A percentile compares a stretch with the other conserved stretches of the same genome.
These are phyloP conservation scores for Oikopleura albicans DNA, from an alignment of 23 tunicate genomes.

Conservation along the genomic window DNA sequence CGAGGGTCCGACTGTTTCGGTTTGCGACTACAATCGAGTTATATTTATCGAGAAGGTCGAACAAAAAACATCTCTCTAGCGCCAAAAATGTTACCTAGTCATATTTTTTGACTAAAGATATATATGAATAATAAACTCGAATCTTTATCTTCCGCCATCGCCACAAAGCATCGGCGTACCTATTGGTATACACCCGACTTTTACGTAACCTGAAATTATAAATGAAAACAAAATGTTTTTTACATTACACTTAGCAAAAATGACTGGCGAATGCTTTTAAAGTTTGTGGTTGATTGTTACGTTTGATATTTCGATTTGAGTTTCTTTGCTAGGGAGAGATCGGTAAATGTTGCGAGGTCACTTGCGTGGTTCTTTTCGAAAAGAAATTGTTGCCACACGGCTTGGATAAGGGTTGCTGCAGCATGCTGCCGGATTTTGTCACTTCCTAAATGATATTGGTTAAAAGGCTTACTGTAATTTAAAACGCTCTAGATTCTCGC, in stretches of 20 bases:
- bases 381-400: background rate
- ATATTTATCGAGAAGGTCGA: too few relatives aligned
- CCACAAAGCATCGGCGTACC: background rate
- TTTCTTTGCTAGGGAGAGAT: background rate
- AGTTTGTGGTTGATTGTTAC: too few relatives aligned
- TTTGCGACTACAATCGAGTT: too few relatives aligned
- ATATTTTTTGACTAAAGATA: background rate
- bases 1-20: background rate
- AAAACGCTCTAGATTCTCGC: background rate
- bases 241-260: too few relatives aligned
- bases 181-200: background rate
- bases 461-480: background rate
- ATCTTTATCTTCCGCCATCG: background rate
- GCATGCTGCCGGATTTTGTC: constrained; percentile 7
- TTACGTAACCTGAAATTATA: background rate
- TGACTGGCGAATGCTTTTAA: too few relatives aligned
- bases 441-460: background rate
- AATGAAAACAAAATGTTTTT: too few relatives aligned
- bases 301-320: too few relatives aligned
- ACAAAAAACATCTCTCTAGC: too few relatives aligned
- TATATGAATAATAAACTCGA: background rate
- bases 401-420: constrained; percentile 7
- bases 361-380: background rate
- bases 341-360: background rate
- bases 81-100: background rate